phyloP scores from a whole-genome alignment of 2,888 invertebrate genomes.

The Philhelius pedissequus region DNA sequence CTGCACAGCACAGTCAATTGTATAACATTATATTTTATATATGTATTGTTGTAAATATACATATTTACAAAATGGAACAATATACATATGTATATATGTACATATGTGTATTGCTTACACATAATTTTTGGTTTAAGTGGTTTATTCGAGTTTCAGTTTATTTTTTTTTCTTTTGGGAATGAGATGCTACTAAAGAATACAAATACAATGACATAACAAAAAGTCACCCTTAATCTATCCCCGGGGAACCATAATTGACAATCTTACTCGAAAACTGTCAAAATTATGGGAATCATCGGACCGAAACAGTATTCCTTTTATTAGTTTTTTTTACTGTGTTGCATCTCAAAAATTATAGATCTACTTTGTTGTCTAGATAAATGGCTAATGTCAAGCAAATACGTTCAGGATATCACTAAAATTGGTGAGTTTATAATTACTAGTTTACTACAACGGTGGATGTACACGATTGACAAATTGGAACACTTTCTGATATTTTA shows the following conservation, averaged over 20 bases:
- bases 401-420: no score
- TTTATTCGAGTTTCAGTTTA: neutral
- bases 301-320: neutral
- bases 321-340: neutral
- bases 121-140: neutral
- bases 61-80: no score
- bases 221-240: neutral
- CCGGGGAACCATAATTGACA: neutral
- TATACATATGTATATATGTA: no score
- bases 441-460: no score
- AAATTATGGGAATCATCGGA: neutral
- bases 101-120: neutral
- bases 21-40: neutral
- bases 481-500: no score
- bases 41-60: neutral
- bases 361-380: no score
- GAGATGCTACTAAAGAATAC: neutral
- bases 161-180: neutral
- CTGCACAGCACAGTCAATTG: conserved; percentile 30
- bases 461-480: no score
- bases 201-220: neutral
- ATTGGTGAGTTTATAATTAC: no score
- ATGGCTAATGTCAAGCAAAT: no score
- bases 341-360: no score
- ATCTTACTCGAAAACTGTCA: neutral